Evolutionary conservation across 2,888 invertebrate genomes (phyloP).

Genomic region (Artemia sp.): DNA sequence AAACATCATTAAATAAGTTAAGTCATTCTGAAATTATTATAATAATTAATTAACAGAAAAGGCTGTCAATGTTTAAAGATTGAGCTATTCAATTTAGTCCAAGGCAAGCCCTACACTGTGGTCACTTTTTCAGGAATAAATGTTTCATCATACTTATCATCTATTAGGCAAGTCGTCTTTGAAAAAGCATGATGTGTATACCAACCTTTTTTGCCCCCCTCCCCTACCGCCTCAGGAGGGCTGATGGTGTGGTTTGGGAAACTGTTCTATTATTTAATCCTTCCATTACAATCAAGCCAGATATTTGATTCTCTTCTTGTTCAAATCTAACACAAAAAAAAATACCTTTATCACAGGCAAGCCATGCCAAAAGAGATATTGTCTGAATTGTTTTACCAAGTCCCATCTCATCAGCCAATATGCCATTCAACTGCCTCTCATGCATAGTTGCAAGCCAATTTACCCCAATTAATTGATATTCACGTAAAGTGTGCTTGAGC

Average conservation of each 20-base stretch:
- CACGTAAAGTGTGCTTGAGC: constrained; percentile 69
- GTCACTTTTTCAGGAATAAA: too few relatives aligned
- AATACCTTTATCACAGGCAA: constrained; percentile 66
- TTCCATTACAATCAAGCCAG: background rate
- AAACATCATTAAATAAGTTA: too few relatives aligned
- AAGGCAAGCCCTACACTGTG: too few relatives aligned
- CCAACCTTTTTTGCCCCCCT: too few relatives aligned
- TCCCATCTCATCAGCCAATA: constrained; percentile 93
- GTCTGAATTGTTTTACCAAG: constrained; percentile 94
- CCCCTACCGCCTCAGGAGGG: background rate
- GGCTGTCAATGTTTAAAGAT: too few relatives aligned
- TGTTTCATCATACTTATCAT: too few relatives aligned
- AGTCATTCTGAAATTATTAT: too few relatives aligned
- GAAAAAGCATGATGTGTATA: too few relatives aligned
- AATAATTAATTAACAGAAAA: too few relatives aligned
- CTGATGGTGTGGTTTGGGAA: background rate
- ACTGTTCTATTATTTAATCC: background rate
- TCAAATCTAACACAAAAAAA: background rate
- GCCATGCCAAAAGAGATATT: constrained; percentile 77
- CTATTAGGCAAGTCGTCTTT: too few relatives aligned
- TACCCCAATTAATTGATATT: constrained; percentile 91
- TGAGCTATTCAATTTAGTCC: too few relatives aligned
- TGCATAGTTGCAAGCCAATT: constrained; percentile 96
- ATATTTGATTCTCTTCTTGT: background rate
- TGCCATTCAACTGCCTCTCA: constrained; percentile 83